phyloP scores from a whole-genome alignment of 1,140 invertebrate species.

The Sminthurinus signatus region DNA sequence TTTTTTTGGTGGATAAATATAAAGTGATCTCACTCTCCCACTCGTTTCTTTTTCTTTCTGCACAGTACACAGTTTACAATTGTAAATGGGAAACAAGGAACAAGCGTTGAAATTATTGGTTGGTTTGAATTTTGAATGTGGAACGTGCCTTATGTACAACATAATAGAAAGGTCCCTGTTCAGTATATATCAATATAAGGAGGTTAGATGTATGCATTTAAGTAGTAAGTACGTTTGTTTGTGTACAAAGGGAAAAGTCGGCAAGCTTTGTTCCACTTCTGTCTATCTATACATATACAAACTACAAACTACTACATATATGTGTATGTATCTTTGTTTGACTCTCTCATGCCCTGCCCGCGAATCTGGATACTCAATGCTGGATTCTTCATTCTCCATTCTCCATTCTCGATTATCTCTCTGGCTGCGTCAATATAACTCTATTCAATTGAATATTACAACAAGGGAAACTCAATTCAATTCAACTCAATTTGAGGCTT shows the following conservation, averaged over 20 bases:
- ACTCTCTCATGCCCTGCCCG: background rate
- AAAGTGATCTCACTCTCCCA: background rate
- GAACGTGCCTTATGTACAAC: background rate
- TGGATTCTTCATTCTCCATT: background rate
- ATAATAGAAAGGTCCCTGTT: background rate
- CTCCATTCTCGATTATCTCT: background rate
- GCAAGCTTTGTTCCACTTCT: background rate
- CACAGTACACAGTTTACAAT: background rate
- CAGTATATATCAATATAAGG: background rate
- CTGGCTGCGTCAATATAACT: background rate
- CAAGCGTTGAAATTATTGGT: background rate
- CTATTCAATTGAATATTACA: slow-evolving; percentile 10
- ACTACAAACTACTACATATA: background rate
- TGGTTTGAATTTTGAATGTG: background rate
- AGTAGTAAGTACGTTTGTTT: background rate
- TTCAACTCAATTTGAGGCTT: slow-evolving; percentile 16
- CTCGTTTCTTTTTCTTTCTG: background rate
- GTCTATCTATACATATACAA: background rate
- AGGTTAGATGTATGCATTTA: background rate
- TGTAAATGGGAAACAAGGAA: background rate
- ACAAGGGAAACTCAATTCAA: slow-evolving; percentile 9
- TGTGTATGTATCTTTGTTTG: background rate
- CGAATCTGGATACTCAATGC: too few relatives aligned
- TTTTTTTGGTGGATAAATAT: too few relatives aligned
- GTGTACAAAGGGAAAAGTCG: background rate